Base-by-base conservation (phyloP, 2,888 invertebrate species). In the Trissonchulus latispiculum region DNA sequence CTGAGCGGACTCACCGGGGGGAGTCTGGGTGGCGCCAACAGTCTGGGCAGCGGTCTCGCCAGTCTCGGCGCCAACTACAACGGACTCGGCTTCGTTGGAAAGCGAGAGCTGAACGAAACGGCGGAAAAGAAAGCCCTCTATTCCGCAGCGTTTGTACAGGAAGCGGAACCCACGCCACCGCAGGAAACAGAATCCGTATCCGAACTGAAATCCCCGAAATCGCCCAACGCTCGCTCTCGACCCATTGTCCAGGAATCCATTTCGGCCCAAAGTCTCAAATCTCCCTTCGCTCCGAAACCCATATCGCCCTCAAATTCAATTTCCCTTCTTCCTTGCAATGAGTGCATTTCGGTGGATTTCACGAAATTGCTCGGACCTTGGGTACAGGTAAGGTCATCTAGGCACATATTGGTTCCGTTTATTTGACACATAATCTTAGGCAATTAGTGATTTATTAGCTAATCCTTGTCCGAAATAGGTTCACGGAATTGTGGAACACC, bases 301-400 rank as follows among this genome's bases (percentile, higher is more conserved):
- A 23, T 15, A 48, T 8, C 8, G 23, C 8, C 8, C 8, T 48
- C 48, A 8, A 48, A 23, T 23, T 15, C 48, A 8, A 23, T 15
- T 23, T 8, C 8, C 8, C 8, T 15, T 15, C 8, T 15, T 48
- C 23, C 23, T 8, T 72, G 72, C 68, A 36, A 31, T 3, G 3
- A 72, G 28, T 72, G 72, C 31, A 69, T 72, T 35, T 23, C 72
- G 18, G 18, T 72, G 2, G 72, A 72, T 72, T 23, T 72, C 23
- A 68, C 3, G 2, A 69, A 36, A 36, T n/a, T 72, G 31, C 2
- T 32, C n/a, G 72, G 72, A 3, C 72, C 72, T 8, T 72, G 72
- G 72, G 31, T 35, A n/a, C 67, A 72, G 48, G 72, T 72, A n/a
- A n/a, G n/a, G n/a, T n/a, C n/a, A n/a, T n/a, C n/a, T n/a, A n/a